Base-by-base conservation (phyloP, 2,888 invertebrate genomes). In the Drosophila flavopinicola region DNA sequence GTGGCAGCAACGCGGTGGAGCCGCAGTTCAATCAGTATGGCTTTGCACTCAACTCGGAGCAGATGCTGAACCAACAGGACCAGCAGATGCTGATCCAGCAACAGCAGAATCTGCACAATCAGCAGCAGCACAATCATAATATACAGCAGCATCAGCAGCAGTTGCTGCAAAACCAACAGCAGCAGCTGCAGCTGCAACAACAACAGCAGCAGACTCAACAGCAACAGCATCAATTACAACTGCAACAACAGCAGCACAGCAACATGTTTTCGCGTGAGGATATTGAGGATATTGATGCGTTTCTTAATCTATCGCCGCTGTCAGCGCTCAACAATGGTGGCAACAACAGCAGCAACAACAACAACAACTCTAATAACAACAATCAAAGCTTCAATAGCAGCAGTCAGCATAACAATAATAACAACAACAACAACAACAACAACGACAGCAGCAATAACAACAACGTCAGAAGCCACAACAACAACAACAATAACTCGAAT, bases 1-100 rank as follows among this genome's bases (percentile, higher is more conserved):
- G 51, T 37, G 37, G 61, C 63, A 86, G 66, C 68, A 85, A 84
- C 20, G 64, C 76, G 0, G 82, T 86, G n/a, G 82, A 87, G 44
- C 89, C 85, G 11, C 89, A 88, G 30, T 90, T 89, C 29, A 88
- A 88, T 68, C 90, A 90, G 44, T 90, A 88, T 42, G 89, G 88
- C 6, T 90, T 90, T 17, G 87, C 88, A 0, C 53, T 90, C 59
- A 87, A 82, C 37, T 72, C 89, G 23, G 86, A 90, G 45, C 87
- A 88, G 56, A 78, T 90, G 69, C 73, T 85, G 29, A 80, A 83
- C 15, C 85, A 80, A 17, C 86, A 89, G 54, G 78, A 88, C 42
- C 89, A 88, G 33, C 89, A 90, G 25, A 78, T 87, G 69, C 54
- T 90, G 78, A 71, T 88, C 77, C 82, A 87, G 24, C 88, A 87